Conservation (phyloP, 2,113 vertebrate genomes). For the Podiceps cristatus region DNA sequence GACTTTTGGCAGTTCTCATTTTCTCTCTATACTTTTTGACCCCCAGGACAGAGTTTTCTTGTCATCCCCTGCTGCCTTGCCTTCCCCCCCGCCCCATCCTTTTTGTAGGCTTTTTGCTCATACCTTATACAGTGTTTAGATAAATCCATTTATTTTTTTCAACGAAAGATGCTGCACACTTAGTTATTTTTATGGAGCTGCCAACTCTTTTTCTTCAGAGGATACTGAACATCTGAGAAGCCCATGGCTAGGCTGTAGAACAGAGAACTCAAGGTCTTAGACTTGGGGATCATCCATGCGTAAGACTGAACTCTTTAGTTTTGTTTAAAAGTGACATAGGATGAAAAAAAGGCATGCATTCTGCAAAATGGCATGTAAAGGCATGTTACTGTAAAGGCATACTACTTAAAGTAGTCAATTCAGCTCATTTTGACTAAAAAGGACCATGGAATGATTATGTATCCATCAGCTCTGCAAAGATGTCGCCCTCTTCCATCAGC, state of each 20-base stretch:
- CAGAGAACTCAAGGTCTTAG: background rate
- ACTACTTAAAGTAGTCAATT: background rate
- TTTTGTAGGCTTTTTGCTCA: background rate
- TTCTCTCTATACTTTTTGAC: background rate
- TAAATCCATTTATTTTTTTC: background rate
- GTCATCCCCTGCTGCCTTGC: accelerated
- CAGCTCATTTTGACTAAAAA: background rate
- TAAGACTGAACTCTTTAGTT: background rate
- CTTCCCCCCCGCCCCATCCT: no score
- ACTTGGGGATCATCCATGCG: background rate
- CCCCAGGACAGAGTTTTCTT: background rate
- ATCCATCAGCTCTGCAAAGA: background rate
- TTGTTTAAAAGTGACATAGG: background rate
- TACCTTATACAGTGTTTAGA: background rate
- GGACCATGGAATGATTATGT: background rate
- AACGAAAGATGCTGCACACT: background rate
- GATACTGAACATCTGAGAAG: background rate
- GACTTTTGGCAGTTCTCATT: background rate
- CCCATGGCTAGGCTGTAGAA: background rate
- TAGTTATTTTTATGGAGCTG: background rate
- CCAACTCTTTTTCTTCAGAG: background rate
- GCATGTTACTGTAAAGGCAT: background rate
- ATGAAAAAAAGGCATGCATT: background rate
- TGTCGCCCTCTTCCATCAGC: background rate
- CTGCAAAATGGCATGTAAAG: background rate